Conservation (phyloP, 2,113 vertebrate genomes). For the Ptyas mucosa region DNA sequence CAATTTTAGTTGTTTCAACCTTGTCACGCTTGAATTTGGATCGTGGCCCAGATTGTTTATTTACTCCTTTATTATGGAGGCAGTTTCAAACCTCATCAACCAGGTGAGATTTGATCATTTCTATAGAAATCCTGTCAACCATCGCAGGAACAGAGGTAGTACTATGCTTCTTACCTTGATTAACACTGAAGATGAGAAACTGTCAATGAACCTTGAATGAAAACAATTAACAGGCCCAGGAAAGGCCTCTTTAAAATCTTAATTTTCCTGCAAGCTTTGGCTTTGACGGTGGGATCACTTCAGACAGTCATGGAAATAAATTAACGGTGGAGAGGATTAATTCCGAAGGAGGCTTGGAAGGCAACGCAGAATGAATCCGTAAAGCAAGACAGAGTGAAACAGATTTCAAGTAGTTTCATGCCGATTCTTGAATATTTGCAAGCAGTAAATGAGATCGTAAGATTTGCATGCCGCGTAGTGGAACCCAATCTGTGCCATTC, state of each 20-base stretch:
- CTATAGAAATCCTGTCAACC: slow-evolving; percentile 18
- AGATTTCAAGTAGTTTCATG: not conserved
- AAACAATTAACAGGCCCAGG: slow-evolving; percentile 30
- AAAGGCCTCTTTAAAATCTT: slow-evolving; percentile 36
- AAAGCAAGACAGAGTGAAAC: not conserved
- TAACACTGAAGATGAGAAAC: slow-evolving; percentile 14
- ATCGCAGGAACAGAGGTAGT: slow-evolving; percentile 33
- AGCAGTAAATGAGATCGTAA: too few species aligned
- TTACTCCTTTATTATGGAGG: not conserved
- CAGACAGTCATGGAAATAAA: not conserved
- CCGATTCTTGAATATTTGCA: not conserved
- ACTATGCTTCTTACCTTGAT: not conserved
- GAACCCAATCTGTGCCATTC: not conserved
- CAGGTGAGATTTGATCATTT: not conserved
- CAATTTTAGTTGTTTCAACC: not conserved
- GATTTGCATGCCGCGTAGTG: not conserved
- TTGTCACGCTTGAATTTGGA: not conserved
- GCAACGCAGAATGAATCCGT: not conserved
- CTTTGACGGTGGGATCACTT: not conserved
- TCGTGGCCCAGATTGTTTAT: not conserved
- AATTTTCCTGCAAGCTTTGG: slow-evolving; percentile 15
- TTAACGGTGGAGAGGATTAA: not conserved
- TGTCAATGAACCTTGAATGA: slow-evolving; percentile 34
- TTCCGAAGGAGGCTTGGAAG: not conserved
- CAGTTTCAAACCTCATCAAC: not conserved